phyloP scores from a whole-genome alignment of 2,797 vertebrate species.

The Tapirus indicus region DNA sequence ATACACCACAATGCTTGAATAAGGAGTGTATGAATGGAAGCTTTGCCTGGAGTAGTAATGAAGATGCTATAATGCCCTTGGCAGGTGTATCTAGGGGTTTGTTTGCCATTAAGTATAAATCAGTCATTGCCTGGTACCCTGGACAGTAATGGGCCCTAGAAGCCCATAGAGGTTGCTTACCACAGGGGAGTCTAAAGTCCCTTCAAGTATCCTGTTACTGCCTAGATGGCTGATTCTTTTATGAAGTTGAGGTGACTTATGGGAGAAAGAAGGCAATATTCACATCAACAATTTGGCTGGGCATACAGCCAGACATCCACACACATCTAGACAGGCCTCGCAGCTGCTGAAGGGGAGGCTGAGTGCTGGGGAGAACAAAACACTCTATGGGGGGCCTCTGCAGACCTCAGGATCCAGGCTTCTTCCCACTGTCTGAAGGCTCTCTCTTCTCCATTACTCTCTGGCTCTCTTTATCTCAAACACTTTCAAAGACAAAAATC shows the following conservation, averaged over 20 bases:
- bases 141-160: background rate
- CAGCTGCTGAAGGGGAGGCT: background rate
- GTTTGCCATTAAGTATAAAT: background rate
- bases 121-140: background rate
- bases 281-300: background rate
- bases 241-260: slow-evolving; percentile 28
- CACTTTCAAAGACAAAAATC: slow-evolving; percentile 47
- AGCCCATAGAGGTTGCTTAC: background rate
- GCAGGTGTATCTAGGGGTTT: background rate
- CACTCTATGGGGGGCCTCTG: background rate
- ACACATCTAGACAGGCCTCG: background rate
- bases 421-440: background rate
- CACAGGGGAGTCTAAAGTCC: background rate
- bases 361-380: background rate
- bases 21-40: background rate
- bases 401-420: background rate
- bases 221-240: slow-evolving; percentile 40
- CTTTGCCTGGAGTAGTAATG: background rate
- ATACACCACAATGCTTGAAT: background rate
- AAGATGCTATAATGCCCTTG: background rate
- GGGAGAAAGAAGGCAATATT: background rate
- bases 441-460: background rate
- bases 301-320: background rate
- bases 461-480: background rate
- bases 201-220: background rate